Base-by-base conservation (phyloP, 2,888 invertebrate genomes). In the Congeria kusceri region DNA sequence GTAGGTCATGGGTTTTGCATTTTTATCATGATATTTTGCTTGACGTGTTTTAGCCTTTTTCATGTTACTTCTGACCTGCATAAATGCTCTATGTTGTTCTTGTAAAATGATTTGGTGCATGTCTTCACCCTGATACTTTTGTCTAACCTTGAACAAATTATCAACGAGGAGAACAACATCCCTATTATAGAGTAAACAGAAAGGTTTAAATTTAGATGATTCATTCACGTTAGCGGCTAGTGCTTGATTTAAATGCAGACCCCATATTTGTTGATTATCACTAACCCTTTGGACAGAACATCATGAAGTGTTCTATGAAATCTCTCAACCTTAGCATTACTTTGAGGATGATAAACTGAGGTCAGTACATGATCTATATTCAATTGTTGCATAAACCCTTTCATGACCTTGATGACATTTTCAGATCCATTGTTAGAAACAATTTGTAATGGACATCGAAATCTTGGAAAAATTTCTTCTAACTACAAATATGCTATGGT, bases 151-250 rank as follows among this genome's bases (percentile, higher is more conserved):
- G 5, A 81, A 28, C n/a, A 80, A 15, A 32, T 80, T 83, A 39
- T 85, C 81, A n/a, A 80, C 23, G 9, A 78, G 83, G 9, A 78
- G 27, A n/a, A 84, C 66, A 9, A 68, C 68, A 44, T 86, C 82
- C 11, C 80, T 49, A 25, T 76, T 49, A 49, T 20, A 49, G 4
- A 49, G 20, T 5, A 49, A 11, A 58, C 5, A 25, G 53, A 70
- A 80, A 15, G 82, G 77, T 0, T 73, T 28, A 28, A 49, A 70
- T 57, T 74, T 66, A 5, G 82, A 13, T 5, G 70, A 57, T 0
- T 69, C 66, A 65, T 59, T 71, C 2, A 70, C 58, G 57, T 65
- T 69, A 28, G 69, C 78, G 0, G 77, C 79, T n/a, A 84, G 62
- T n/a, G 68, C 61, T 69, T 81, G 74, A 70, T 79, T 79, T 4